phyloP scores from a whole-genome alignment of 2,797 vertebrate species.

The Phalanger gymnotis region DNA sequence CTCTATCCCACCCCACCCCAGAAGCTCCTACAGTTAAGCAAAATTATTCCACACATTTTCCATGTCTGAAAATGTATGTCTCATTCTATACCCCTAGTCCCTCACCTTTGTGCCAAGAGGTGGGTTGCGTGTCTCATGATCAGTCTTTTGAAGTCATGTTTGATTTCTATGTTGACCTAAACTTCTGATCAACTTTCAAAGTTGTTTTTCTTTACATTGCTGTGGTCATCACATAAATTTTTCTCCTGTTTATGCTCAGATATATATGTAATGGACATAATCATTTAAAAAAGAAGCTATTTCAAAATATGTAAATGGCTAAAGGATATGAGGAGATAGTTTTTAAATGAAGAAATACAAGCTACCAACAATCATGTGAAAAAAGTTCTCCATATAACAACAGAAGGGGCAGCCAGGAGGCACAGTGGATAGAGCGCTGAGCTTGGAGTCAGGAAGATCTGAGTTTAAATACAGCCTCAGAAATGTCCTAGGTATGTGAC shows the following conservation, averaged over 20 bases:
- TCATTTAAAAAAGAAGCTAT: background rate
- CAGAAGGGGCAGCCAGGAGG: background rate
- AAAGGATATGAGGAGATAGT: background rate
- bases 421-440: no score
- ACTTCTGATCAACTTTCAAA: background rate
- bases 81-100: background rate
- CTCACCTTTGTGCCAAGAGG: background rate
- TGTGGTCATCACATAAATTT: background rate
- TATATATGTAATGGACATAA: background rate
- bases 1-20: background rate
- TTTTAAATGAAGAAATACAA: background rate
- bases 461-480: background rate
- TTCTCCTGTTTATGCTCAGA: background rate
- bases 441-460: no score
- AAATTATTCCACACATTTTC: background rate
- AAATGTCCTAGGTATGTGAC: background rate
- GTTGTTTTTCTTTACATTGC: background rate
- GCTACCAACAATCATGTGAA: background rate
- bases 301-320: background rate
- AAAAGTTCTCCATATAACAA: background rate
- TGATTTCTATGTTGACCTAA: background rate
- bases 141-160: background rate
- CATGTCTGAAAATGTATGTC: background rate
- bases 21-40: background rate
- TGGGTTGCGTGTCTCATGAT: background rate